Evolutionary conservation across 2,113 vertebrate genomes (phyloP).

Genomic region (Struthidea cinerea): DNA sequence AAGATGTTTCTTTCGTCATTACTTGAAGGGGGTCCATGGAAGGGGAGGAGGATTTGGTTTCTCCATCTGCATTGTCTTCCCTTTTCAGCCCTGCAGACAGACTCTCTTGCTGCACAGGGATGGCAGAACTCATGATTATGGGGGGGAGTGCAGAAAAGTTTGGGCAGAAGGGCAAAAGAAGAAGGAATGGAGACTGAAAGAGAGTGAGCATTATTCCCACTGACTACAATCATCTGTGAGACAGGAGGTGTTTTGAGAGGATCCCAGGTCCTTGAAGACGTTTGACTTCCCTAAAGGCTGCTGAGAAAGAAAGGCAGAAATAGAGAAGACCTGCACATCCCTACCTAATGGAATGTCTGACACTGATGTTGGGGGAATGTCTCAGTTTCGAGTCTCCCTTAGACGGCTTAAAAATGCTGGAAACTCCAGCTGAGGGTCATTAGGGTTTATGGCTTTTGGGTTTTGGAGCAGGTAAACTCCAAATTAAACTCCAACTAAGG

Average conservation of each 20-base stretch:
- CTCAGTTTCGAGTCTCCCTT: not conserved
- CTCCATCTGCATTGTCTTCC: not conserved
- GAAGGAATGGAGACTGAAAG: not conserved
- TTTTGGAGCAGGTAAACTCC: not conserved
- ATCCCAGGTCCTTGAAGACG: not conserved
- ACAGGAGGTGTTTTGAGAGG: not conserved
- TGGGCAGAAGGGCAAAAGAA: not conserved
- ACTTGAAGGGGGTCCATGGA: not conserved
- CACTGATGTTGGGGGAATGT: not conserved
- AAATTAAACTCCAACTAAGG: not conserved
- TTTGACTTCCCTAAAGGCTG: not conserved
- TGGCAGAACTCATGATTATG: not conserved
- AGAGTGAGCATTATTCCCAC: not conserved
- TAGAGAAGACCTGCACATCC: not conserved
- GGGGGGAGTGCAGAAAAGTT: not conserved
- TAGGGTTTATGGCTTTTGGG: not conserved
- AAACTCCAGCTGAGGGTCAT: not conserved
- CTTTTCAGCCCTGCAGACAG: not conserved
- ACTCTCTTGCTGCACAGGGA: not conserved
- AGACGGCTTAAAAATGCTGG: not conserved
- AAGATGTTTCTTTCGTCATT: not conserved
- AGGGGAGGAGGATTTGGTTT: not conserved
- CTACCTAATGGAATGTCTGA: not conserved
- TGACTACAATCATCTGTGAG: not conserved
- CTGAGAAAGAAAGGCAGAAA: not conserved